Evolutionary conservation across 1,140 invertebrate species (phyloP).

Genomic region (Chlorops oryzae): DNA sequence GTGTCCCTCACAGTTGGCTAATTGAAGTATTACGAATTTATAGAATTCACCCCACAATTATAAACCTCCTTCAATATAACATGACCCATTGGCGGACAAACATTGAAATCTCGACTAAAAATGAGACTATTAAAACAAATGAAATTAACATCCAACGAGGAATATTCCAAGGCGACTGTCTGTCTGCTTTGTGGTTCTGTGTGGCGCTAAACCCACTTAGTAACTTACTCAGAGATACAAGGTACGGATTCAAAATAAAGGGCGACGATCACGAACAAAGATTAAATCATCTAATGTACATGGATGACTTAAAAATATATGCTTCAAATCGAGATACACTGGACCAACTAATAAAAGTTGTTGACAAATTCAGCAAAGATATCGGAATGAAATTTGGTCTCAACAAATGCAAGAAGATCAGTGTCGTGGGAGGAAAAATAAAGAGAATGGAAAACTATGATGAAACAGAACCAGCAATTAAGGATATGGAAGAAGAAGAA

Average conservation of each 20-base stretch:
- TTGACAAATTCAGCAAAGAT: neutral
- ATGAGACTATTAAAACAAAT: neutral
- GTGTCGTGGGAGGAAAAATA: neutral
- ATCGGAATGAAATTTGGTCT: neutral
- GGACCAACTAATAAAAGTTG: neutral
- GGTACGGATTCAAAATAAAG: neutral
- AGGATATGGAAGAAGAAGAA: too few species aligned
- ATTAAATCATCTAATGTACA: too few species aligned
- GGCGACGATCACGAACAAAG: neutral
- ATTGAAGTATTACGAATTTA: neutral
- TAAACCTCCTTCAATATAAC: neutral
- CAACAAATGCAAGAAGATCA: neutral
- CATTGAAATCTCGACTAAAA: neutral
- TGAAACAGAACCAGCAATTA: neutral
- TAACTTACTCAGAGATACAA: neutral
- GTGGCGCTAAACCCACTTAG: neutral
- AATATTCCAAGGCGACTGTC: neutral
- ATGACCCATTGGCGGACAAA: neutral
- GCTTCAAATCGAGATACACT: neutral
- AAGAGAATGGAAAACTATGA: neutral
- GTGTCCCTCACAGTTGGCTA: neutral
- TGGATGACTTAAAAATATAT: neutral
- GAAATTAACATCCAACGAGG: neutral
- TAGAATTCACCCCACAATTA: neutral
- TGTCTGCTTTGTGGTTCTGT: neutral